Evolutionary conservation across 2,113 vertebrate genomes (phyloP).

Genomic region (Hystrix brachyura): DNA sequence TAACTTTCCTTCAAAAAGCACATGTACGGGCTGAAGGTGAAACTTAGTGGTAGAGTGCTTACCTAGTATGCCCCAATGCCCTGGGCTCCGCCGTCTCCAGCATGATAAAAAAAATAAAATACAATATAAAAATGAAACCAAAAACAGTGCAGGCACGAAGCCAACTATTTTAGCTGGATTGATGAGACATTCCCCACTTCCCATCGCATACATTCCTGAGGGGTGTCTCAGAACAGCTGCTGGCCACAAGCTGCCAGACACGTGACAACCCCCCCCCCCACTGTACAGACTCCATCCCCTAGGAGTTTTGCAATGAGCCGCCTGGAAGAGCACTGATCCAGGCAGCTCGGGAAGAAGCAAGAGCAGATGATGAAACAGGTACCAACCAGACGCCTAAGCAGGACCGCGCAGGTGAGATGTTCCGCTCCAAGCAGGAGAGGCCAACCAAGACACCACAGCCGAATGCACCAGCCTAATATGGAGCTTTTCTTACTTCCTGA

Average conservation of each 20-base stretch:
- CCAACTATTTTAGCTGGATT: background rate
- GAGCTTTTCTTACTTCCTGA: background rate
- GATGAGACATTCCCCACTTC: background rate
- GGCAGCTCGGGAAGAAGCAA: background rate
- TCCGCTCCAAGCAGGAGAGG: too few relatives aligned
- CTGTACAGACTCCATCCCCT: background rate
- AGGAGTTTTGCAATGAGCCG: background rate
- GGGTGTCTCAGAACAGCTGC: conserved; percentile 48
- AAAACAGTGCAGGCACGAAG: background rate
- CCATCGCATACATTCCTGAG: background rate
- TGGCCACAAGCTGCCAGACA: background rate
- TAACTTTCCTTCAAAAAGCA: background rate
- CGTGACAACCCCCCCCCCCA: background rate
- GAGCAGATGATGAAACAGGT: background rate
- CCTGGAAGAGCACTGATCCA: background rate
- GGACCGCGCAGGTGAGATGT: background rate
- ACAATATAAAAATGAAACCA: background rate
- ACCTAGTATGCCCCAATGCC: background rate
- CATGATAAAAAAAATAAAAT: background rate
- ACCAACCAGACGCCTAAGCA: background rate
- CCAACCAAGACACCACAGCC: background rate
- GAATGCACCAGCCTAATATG: background rate
- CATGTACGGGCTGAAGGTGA: background rate
- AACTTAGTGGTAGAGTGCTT: background rate
- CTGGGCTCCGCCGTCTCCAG: background rate